These are phyloP conservation scores for Ophion ellenae DNA, from an alignment of 2,888 invertebrate species.

Conservation along the genomic window DNA sequence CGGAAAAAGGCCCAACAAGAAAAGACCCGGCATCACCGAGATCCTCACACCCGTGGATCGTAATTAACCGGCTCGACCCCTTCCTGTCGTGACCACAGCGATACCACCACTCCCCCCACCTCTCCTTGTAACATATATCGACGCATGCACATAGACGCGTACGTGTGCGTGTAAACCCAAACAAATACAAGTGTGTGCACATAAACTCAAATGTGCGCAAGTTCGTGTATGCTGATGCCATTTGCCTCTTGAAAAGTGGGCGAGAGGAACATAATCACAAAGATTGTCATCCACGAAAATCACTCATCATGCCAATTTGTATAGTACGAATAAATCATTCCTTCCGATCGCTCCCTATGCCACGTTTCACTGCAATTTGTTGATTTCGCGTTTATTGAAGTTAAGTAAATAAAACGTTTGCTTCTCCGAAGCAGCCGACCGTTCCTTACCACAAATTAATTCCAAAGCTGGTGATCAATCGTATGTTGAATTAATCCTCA, in stretches of 20 bases:
- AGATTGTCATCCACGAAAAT: conserved; percentile 49
- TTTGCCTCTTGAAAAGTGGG: conserved; percentile 35
- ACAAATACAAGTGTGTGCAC: neutral
- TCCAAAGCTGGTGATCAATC: conserved; percentile 35
- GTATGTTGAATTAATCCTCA: conserved; percentile 56
- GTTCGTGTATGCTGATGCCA: conserved; percentile 12
- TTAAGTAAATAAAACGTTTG: neutral
- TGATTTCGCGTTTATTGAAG: neutral
- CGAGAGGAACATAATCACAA: conserved; percentile 31
- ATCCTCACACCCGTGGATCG: conserved; percentile 69
- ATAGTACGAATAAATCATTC: neutral
- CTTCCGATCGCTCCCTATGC: neutral
- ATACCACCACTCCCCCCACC: conserved; percentile 57
- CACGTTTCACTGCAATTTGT: neutral
- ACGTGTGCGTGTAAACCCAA: conserved; percentile 26
- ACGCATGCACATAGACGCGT: neutral
- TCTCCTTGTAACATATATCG: conserved; percentile 21
- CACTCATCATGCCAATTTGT: conserved; percentile 25
- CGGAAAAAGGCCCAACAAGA: conserved; percentile 60
- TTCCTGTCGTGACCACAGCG: conserved; percentile 60
- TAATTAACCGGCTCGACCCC: conserved; percentile 67
- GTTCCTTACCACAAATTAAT: conserved; percentile 49
- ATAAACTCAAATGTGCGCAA: conserved; percentile 30
- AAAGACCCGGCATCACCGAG: conserved; percentile 77
- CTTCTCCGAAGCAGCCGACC: neutral